phyloP scores from a whole-genome alignment of 2,113 vertebrate species.

The Capricornis sumatraensis region DNA sequence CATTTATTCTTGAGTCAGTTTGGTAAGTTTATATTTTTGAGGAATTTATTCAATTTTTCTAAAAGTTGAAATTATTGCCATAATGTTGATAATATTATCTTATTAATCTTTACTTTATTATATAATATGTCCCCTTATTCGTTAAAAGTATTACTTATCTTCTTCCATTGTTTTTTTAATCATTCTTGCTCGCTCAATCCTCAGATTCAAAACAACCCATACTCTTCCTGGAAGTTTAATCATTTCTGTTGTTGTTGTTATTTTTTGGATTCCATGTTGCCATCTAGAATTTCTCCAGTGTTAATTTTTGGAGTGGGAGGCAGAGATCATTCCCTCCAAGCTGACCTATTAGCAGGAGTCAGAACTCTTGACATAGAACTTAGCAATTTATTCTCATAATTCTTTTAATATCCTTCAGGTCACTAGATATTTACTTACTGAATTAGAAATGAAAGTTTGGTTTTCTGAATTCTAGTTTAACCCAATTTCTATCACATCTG shows the following conservation, averaged over 20 bases:
- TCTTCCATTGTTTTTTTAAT: neutral
- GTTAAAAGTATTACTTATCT: neutral
- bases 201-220: neutral
- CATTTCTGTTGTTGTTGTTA: neutral
- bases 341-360: neutral
- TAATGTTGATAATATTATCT: neutral
- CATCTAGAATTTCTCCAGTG: neutral
- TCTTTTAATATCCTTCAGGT: neutral
- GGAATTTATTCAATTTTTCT: neutral
- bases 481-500: neutral
- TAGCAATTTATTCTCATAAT: neutral
- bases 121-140: neutral
- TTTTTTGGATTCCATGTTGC: neutral
- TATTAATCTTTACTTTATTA: neutral
- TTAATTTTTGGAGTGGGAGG: neutral
- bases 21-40: neutral
- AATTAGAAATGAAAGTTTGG: neutral
- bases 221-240: neutral
- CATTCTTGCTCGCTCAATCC: neutral
- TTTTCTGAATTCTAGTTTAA: neutral
- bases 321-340: neutral
- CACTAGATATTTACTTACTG: neutral
- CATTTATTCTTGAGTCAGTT: neutral
- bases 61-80: neutral
- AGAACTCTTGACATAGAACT: neutral